Evolutionary conservation across 2,797 vertebrate genomes (phyloP).

Genomic region (Acomys russatus): DNA sequence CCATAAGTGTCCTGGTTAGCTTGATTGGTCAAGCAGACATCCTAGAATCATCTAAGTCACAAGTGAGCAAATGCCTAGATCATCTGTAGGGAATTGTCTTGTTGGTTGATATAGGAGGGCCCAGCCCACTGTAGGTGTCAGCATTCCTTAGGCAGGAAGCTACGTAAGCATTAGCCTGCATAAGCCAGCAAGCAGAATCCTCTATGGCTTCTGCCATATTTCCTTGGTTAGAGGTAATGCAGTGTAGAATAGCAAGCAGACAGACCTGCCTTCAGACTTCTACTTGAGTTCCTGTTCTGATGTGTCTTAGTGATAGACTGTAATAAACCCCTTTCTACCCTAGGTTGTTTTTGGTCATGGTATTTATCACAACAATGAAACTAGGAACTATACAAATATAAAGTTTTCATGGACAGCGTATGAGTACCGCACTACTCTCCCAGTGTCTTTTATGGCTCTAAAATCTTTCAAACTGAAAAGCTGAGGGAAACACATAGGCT

Average conservation of each 20-base stretch:
- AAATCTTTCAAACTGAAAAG: constrained; percentile 46
- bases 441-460: background rate
- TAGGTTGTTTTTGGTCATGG: background rate
- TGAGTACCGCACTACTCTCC: background rate
- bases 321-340: background rate
- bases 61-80: background rate
- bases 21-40: background rate
- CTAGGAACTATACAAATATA: background rate
- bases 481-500: background rate
- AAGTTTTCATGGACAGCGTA: background rate
- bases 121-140: background rate
- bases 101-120: background rate
- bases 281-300: background rate
- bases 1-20: background rate
- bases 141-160: background rate
- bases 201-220: background rate
- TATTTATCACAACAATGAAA: background rate
- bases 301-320: background rate
- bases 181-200: background rate
- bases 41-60: background rate
- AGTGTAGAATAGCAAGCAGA: background rate
- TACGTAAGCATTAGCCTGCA: background rate
- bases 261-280: background rate
- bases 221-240: background rate
- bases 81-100: background rate